Conservation (phyloP, 2,888 invertebrate genomes). For the Deladenus siricidicola region DNA sequence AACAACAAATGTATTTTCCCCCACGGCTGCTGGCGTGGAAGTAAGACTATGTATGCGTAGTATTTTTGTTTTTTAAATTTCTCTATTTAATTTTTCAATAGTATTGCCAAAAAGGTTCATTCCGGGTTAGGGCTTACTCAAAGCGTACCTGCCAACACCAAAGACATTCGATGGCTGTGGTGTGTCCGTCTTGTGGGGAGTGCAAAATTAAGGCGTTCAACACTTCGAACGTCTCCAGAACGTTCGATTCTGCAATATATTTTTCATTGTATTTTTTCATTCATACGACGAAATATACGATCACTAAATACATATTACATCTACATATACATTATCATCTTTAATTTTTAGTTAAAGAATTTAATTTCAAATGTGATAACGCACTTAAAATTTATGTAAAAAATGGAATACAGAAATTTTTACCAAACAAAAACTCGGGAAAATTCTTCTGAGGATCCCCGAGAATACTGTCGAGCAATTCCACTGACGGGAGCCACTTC, state of each 20-base stretch:
- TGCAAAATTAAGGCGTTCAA: constrained; percentile 10
- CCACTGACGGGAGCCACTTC: no score
- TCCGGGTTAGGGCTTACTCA: constrained; percentile 2
- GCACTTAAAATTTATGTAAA: no score
- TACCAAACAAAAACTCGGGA: not conserved
- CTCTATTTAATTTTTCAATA: not conserved
- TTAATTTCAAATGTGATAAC: no score
- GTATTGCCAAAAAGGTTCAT: not conserved
- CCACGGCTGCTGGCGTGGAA: no score
- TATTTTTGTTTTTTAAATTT: not conserved
- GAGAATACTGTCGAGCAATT: not conserved
- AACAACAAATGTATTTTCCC: no score
- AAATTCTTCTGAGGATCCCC: not conserved
- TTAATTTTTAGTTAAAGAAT: no score
- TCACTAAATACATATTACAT: no score
- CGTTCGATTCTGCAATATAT: constrained; percentile 15
- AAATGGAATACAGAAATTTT: not conserved
- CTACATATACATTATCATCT: no score
- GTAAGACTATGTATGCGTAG: no score
- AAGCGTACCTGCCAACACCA: constrained; percentile 25
- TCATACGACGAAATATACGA: no score
- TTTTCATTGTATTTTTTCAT: no score
- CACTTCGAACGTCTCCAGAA: constrained; percentile 11
- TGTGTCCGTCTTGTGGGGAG: constrained; percentile 13
- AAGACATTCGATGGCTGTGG: constrained; percentile 20